phyloP scores from a whole-genome alignment of 2,113 vertebrate species.

The Columba janthina region DNA sequence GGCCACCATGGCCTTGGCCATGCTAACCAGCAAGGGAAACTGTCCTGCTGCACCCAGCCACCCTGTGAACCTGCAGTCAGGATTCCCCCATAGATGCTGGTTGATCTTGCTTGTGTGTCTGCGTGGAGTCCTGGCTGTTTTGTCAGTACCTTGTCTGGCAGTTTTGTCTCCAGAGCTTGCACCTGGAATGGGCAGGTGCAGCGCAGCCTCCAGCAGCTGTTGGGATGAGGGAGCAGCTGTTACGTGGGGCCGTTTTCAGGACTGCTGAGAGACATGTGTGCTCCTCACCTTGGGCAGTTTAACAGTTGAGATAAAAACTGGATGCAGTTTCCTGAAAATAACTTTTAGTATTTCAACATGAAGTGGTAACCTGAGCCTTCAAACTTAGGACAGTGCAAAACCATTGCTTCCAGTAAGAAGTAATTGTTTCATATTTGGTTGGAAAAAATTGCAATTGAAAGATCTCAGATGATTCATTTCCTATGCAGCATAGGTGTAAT shows the following conservation, averaged over 20 bases:
- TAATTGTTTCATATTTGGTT: not conserved
- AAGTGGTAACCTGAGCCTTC: not conserved
- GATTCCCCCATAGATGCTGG: not conserved
- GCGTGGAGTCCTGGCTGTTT: rapidly evolving
- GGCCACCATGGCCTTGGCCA: not conserved
- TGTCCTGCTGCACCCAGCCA: not conserved
- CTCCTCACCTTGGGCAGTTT: not conserved
- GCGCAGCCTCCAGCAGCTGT: not conserved
- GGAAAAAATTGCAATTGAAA: slow-evolving; percentile 25
- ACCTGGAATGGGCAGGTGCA: not conserved
- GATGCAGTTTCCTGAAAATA: slow-evolving; percentile 55
- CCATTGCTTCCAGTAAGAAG: slow-evolving; percentile 35
- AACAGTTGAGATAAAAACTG: slow-evolving; percentile 43
- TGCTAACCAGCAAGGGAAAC: not conserved
- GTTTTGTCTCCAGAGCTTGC: not conserved
- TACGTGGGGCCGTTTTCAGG: not conserved
- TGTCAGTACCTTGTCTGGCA: rapidly evolving
- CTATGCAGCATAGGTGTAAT: slow-evolving; percentile 51
- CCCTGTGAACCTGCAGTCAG: not conserved
- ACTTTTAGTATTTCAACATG: not conserved
- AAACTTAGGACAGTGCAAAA: not conserved
- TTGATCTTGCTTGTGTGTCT: not conserved
- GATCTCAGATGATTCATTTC: slow-evolving; percentile 60
- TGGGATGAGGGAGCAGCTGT: not conserved
- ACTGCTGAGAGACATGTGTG: rapidly evolving